Percentiles rank a stretch among this genome's conserved stretches.
Conservation (phyloP, 2,113 vertebrate genomes). For the Geococcyx californianus region DNA sequence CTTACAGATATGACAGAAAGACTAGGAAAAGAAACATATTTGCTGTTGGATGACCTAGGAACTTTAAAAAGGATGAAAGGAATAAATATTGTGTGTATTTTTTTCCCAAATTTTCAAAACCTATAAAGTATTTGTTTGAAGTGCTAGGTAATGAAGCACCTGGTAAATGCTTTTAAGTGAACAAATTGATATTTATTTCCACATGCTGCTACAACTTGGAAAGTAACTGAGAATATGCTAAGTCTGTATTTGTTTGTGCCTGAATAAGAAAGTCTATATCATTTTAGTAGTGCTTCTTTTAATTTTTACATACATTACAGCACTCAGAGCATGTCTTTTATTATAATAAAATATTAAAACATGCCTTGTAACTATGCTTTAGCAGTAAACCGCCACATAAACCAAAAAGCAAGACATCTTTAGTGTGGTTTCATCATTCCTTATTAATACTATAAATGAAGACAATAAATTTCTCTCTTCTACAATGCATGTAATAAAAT, state of each 20-base stretch:
- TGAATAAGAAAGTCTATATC: not conserved
- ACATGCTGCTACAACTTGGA: not conserved
- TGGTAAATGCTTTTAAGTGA: not conserved
- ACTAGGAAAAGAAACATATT: not conserved
- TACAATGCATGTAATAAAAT: conserved; percentile 72
- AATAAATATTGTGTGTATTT: not conserved
- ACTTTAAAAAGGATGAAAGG: not conserved
- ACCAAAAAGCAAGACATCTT: conserved; percentile 63
- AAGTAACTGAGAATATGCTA: not conserved
- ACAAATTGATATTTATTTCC: not conserved
- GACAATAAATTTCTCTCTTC: conserved; percentile 71
- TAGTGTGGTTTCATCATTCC: conserved; percentile 64
- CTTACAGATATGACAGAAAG: not conserved
- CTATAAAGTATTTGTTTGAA: not conserved
- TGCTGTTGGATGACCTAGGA: not conserved
- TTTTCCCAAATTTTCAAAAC: not conserved
- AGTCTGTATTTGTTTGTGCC: not conserved
- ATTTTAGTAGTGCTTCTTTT: conserved; percentile 15
- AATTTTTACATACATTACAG: not conserved
- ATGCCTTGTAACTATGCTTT: conserved; percentile 36
- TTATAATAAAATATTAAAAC: conserved; percentile 51
- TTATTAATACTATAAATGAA: conserved; percentile 71
- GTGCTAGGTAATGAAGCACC: not conserved
- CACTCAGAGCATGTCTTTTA: conserved; percentile 10
- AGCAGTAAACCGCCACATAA: conserved; percentile 63